Percentiles rank a stretch among this genome's conserved stretches.
These are phyloP conservation scores for Nesoenas mayeri DNA, from an alignment of 2,113 vertebrate genomes.

Conservation along the genomic window DNA sequence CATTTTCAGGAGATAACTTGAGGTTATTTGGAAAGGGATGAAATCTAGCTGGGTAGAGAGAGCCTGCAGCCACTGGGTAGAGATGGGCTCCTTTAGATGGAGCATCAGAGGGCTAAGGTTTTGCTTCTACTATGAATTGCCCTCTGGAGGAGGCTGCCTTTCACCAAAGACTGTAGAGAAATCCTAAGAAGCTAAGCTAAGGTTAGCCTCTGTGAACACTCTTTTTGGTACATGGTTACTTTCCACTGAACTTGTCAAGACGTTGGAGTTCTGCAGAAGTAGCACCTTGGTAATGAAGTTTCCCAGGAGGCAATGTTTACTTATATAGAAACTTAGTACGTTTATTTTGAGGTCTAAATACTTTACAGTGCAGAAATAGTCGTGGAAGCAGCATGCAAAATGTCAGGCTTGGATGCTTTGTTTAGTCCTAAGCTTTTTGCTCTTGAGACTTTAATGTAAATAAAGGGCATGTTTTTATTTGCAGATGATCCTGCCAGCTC, in stretches of 20 bases:
- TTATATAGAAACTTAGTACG: neutral
- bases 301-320: neutral
- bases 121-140: neutral
- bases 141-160: neutral
- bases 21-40: neutral
- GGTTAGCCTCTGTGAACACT: neutral
- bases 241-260: neutral
- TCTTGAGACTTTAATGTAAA: constrained; percentile 6
- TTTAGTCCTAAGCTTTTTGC: neutral
- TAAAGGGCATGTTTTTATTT: constrained; percentile 32
- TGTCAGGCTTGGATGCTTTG: neutral
- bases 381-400: neutral
- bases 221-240: neutral
- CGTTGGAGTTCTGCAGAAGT: neutral
- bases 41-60: neutral
- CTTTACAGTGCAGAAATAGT: neutral
- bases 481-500: constrained; percentile 81
- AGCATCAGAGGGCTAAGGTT: neutral
- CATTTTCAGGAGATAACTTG: neutral
- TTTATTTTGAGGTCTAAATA: neutral
- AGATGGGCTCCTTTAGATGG: neutral
- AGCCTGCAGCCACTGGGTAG: neutral
- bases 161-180: neutral
- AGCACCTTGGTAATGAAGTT: neutral
- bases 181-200: neutral